phyloP scores from a whole-genome alignment of 2,888 invertebrate genomes.

The Spialia ferax region DNA sequence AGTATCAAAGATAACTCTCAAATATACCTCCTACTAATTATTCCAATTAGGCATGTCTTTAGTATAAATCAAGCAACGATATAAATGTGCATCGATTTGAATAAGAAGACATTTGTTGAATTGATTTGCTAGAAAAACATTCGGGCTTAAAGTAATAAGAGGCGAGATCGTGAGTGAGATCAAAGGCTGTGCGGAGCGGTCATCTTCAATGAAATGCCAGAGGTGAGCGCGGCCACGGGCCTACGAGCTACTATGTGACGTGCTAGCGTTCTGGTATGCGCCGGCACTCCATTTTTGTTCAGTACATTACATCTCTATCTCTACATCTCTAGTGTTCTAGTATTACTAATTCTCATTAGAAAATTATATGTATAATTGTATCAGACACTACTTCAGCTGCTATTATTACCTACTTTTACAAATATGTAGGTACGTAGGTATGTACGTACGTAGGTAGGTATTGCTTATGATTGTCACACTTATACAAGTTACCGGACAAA shows the following conservation, averaged over 20 bases:
- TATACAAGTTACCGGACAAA: too few species aligned
- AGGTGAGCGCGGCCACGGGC: slow-evolving; percentile 59
- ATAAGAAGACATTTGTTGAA: background rate
- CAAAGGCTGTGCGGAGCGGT: slow-evolving; percentile 74
- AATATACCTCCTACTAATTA: background rate
- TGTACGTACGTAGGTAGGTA: too few species aligned
- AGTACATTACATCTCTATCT: slow-evolving; percentile 43
- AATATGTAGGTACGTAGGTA: background rate
- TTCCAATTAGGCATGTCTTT: background rate
- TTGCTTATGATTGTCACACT: too few species aligned
- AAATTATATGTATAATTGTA: slow-evolving; percentile 10
- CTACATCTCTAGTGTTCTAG: too few species aligned
- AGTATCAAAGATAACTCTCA: background rate
- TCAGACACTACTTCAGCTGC: background rate
- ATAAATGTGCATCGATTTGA: background rate
- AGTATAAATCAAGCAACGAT: background rate
- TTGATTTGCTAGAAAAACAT: background rate
- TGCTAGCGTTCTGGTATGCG: slow-evolving; percentile 65
- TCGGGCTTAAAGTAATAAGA: slow-evolving; percentile 71
- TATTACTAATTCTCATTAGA: slow-evolving; percentile 31
- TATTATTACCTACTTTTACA: background rate
- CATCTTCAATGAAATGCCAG: slow-evolving; percentile 76
- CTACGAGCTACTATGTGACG: slow-evolving; percentile 48
- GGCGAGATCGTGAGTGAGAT: slow-evolving; percentile 67
- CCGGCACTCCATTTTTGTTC: slow-evolving; percentile 45